Evolutionary conservation across 2,888 invertebrate genomes (phyloP), one percentile per base, ranked within the genome.

Genomic region (Monochamus alternatus): DNA sequence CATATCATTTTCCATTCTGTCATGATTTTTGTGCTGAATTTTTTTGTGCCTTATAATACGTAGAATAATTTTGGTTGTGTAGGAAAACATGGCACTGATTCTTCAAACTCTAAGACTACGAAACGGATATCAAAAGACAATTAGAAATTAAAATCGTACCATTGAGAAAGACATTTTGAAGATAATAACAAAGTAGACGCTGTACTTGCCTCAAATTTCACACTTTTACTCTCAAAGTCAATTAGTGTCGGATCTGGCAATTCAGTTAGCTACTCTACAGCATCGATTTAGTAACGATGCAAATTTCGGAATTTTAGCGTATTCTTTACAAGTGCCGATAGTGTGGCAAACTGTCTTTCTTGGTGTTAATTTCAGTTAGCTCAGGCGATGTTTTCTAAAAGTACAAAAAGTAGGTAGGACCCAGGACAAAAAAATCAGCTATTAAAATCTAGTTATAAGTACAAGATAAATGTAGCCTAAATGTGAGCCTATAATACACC

Each of bases 11-110:
- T 72, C 71, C 12, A 69, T 69, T 60, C 31, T 22, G 59, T 59
- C 30, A 10, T 3, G 14, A n/a, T 55, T 44, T 43, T 59, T 30
- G 31, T 60, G 47, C 47, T 60, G 70, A 66, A 73, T 81, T 81
- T 78, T 67, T 80, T 81, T 81, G 80, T 81, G 80, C 81, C 80
- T 82, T 81, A 78, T 7, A n/a, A n/a, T 47, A 47, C 9, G 43
- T 63, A 63, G 62, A 43, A 52, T 32, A 52, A 31, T 51, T 67
- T 67, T 55, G 51, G 52, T 67, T 67, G 31, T 32, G 12, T 67
- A 67, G 52, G 32, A 32, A 66, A 55, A 67, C n/a, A 55, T 44
- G 58, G 58, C 58, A 22, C 68, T 68, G 68, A 68, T 68, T 68
- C 58, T 44, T 52, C 55, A 22, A 14, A 43, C 62, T 63, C 38